Evolutionary conservation across 2,113 vertebrate genomes (phyloP).

Genomic region (Irena cyanogastra): DNA sequence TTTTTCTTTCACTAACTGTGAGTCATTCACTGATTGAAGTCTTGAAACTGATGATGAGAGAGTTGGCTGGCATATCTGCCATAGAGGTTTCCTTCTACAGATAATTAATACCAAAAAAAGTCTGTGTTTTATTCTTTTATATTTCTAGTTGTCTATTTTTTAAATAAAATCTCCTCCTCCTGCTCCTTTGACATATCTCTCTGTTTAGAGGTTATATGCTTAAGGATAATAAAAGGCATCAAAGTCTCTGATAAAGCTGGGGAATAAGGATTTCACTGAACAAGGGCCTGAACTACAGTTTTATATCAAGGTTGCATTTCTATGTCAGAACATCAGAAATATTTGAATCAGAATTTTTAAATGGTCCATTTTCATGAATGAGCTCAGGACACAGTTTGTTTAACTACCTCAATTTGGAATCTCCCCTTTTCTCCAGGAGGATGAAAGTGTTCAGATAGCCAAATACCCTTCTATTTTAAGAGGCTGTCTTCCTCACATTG

Average conservation of each 20-base stretch:
- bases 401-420: neutral
- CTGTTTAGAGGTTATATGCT: conserved; percentile 18
- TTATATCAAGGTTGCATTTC: neutral
- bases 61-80: conserved; percentile 35
- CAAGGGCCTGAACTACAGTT: neutral
- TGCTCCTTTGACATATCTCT: neutral
- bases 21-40: conserved; percentile 71
- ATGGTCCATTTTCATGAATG: neutral
- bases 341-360: neutral
- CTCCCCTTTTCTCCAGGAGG: neutral
- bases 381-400: neutral
- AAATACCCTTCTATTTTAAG: neutral
- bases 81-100: neutral
- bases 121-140: conserved; percentile 34
- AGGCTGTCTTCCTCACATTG: neutral
- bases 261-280: neutral
- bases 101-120: conserved; percentile 47
- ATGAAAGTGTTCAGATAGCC: neutral
- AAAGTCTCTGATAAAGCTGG: neutral
- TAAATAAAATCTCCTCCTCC: conserved; percentile 32
- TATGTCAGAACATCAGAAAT: neutral
- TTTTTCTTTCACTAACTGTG: conserved; percentile 64
- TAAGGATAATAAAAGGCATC: conserved; percentile 31
- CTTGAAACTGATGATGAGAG: conserved; percentile 51
- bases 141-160: conserved; percentile 29